These are phyloP conservation scores for Actinopyga echinites DNA, from an alignment of 53 echinoderm and acorn worm species.

Conservation along the genomic window DNA sequence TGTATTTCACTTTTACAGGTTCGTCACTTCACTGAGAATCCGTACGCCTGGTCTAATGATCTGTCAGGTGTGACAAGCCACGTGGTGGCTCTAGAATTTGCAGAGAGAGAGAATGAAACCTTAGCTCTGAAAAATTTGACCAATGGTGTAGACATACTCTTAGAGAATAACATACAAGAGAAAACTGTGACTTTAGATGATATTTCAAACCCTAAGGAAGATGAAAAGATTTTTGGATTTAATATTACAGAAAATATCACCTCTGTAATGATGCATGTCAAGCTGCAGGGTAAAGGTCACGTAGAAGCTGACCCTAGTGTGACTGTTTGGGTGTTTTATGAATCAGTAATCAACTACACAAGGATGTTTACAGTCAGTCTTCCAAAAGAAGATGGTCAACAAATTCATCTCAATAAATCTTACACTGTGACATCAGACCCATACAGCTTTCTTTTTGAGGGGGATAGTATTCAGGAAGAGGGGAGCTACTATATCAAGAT, in stretches of 20 bases:
- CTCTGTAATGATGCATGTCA: background rate
- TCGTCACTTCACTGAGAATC: conserved; percentile 70
- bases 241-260: conserved; percentile 21
- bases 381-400: background rate
- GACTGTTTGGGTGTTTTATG: background rate
- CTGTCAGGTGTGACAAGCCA: conserved; percentile 63
- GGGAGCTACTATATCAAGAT: conserved; percentile 56
- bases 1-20: conserved; percentile 48
- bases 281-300: background rate
- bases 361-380: background rate
- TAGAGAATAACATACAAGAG: conserved; percentile 41
- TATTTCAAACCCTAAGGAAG: background rate
- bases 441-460: conserved; percentile 56
- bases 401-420: conserved; percentile 49
- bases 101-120: conserved; percentile 17
- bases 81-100: conserved; percentile 58
- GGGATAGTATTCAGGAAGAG: background rate
- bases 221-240: conserved; percentile 27
- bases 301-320: too few relatives aligned
- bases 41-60: conserved; percentile 66
- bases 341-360: background rate
- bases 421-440: conserved; percentile 48
- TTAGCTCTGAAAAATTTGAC: conserved; percentile 56
- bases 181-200: conserved; percentile 1
- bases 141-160: conserved; percentile 61